These are phyloP conservation scores for Tetragonula clypearis DNA, from an alignment of 1,140 invertebrate genomes.

Conservation along the genomic window DNA sequence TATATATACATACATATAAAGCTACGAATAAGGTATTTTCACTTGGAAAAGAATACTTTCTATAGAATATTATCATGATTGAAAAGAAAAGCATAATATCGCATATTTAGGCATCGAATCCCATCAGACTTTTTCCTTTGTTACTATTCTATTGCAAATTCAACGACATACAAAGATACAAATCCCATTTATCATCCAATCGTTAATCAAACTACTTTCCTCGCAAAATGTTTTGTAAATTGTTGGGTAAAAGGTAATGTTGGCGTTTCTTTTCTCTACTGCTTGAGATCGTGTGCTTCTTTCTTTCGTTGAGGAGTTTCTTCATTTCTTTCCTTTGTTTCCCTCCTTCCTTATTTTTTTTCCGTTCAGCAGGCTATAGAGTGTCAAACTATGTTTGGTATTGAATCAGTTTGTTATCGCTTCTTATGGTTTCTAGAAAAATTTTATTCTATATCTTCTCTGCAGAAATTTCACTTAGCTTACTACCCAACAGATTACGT, in stretches of 20 bases:
- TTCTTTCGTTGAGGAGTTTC: not conserved
- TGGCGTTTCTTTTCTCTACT: slow-evolving; percentile 33
- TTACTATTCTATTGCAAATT: slow-evolving; percentile 40
- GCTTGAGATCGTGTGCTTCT: slow-evolving; percentile 36
- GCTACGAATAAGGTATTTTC: not conserved
- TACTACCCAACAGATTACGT: not conserved
- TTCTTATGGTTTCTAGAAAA: slow-evolving; percentile 25
- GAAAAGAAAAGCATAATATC: not conserved
- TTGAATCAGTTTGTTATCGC: not conserved
- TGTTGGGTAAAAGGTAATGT: slow-evolving; percentile 41
- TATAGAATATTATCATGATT: not conserved
- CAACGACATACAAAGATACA: slow-evolving; percentile 29
- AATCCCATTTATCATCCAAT: slow-evolving; percentile 42
- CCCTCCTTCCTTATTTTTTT: not conserved
- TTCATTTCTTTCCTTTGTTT: not conserved
- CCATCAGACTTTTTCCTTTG: slow-evolving; percentile 47
- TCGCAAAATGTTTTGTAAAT: slow-evolving; percentile 49
- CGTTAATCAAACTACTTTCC: slow-evolving; percentile 43
- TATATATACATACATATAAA: not conserved
- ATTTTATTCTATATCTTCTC: not conserved
- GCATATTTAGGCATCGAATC: slow-evolving; percentile 28
- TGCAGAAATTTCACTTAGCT: slow-evolving; percentile 23
- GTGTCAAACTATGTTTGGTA: not conserved
- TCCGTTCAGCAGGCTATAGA: slow-evolving; percentile 1
- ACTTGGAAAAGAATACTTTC: not conserved